Conservation (phyloP, 2,888 invertebrate species). For the Caenorhabditis sp. region DNA sequence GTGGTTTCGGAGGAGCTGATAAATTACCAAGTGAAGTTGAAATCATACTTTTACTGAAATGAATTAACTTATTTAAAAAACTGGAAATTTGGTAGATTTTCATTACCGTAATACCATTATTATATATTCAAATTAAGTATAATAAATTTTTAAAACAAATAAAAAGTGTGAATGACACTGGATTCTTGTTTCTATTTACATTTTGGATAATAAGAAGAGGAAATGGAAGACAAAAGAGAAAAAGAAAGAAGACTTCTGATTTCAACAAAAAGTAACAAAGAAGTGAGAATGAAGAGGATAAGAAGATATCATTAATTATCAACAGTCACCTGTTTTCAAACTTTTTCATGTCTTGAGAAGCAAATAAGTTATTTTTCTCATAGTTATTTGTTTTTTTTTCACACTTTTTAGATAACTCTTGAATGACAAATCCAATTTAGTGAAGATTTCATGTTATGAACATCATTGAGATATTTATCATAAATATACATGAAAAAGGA, state of each 20-base stretch:
- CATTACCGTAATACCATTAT: constrained; percentile 2
- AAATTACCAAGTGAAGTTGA: constrained; percentile 40
- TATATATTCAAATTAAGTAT: background rate
- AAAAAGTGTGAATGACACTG: background rate
- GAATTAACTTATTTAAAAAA: background rate
- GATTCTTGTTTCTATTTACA: background rate
- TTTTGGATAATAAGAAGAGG: background rate
- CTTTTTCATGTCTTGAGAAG: too few species aligned
- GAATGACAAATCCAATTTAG: too few species aligned
- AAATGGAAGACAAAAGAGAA: background rate
- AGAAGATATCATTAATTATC: constrained; percentile 2
- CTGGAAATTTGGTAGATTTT: background rate
- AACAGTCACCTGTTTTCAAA: background rate
- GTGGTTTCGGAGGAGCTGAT: constrained; percentile 47
- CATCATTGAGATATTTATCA: too few species aligned
- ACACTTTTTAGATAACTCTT: background rate
- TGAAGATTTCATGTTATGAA: too few species aligned
- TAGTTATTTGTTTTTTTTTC: background rate
- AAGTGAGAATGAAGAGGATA: background rate
- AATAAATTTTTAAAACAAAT: constrained; percentile 1
- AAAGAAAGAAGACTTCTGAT: background rate
- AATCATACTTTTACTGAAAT: constrained; percentile 33
- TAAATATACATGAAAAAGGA: too few species aligned
- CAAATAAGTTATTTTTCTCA: too few species aligned
- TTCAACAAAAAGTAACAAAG: constrained; percentile 1